Evolutionary conservation across 2,113 vertebrate species (phyloP), one percentile per base, ranked within the genome.

Genomic region (Arenaria interpres): DNA sequence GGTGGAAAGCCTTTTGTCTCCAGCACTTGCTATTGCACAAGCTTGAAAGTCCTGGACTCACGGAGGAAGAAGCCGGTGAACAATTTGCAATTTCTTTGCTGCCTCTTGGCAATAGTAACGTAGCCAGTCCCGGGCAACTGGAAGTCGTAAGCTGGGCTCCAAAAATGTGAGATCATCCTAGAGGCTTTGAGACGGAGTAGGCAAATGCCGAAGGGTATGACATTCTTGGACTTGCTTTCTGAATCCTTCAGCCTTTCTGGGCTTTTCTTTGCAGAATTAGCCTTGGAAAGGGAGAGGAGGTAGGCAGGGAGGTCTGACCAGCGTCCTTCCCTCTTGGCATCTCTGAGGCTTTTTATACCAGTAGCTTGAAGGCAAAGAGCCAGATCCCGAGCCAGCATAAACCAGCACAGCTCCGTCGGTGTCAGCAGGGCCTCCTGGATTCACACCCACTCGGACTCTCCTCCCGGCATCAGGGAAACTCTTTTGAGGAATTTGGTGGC

Each of bases 401-500:
- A 54, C 67, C 66, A 89, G 54, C 56, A 17, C 43, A 14, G 69
- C 78, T 76, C 63, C 1, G 2, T 4, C 4, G 14, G 85, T 92
- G 85, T 88, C 90, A 86, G 67, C 83, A 80, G 85, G 79, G 72
- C 85, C 63, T 90, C 67, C 2, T 18, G 62, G 63, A 41, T 71
- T 88, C 88, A 91, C 90, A 62, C 82, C 77, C 82, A 19, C 90
- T 79, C 2, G 1, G 88, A 63, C 85, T 94, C 39, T 72, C 57
- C 89, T 96, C 66, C 56, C 2, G 0, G 59, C 48, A 4, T 56
- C 75, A 56, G 78, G 71, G 79, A 84, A 83, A 91, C 59, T 85
- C 91, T 96, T 91, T 66, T 90, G 90, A 94, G 93, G 93, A 95
- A 94, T 83, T 89, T 14, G 63, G 51, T 84, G 68, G 79, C 68